These are phyloP conservation scores for Nicator chloris DNA, from an alignment of 2,113 vertebrate genomes.

Conservation along the genomic window DNA sequence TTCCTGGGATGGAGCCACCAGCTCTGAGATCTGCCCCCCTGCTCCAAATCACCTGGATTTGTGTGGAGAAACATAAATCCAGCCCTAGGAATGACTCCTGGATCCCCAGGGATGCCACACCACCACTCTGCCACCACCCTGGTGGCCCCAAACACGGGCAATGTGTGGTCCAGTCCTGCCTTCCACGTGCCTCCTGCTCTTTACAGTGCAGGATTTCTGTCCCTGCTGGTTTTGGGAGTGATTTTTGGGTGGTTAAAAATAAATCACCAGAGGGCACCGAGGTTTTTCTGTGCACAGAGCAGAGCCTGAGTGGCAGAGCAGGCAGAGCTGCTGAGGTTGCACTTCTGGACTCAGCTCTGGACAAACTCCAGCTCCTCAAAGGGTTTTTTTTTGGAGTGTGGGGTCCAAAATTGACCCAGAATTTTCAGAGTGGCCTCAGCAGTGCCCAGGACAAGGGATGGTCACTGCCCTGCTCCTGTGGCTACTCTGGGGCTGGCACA, in stretches of 20 bases:
- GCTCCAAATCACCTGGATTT: background rate
- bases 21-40: background rate
- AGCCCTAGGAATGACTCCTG: background rate
- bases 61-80: background rate
- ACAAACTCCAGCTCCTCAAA: background rate
- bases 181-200: rapidly evolving
- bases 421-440: background rate
- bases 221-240: background rate
- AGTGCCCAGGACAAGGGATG: background rate
- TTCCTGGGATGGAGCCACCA: background rate
- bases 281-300: background rate
- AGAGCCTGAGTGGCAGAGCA: background rate
- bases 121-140: background rate
- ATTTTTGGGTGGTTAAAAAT: background rate
- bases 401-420: background rate
- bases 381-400: background rate
- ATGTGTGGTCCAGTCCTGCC: background rate
- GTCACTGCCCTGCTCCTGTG: background rate
- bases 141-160: background rate
- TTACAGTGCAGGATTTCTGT: background rate
- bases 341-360: background rate
- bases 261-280: background rate
- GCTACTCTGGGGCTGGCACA: background rate
- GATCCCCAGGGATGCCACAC: background rate
- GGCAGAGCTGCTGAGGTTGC: background rate